Percentiles rank a stretch among this genome's conserved stretches.
Conservation (phyloP, 2,888 invertebrate species). For the Volucella zonaria region DNA sequence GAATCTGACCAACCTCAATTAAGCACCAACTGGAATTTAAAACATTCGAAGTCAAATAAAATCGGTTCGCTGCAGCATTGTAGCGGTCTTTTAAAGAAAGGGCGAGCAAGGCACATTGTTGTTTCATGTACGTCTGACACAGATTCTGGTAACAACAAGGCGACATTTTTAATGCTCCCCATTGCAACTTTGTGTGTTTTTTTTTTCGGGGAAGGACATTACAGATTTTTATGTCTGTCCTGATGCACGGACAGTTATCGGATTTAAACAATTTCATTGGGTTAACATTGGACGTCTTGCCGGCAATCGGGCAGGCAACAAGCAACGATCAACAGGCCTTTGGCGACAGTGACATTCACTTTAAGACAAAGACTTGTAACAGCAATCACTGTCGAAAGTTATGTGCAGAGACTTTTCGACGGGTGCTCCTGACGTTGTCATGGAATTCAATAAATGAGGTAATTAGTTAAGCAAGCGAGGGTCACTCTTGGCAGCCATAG, state of each 20-base stretch:
- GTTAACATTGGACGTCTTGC: not conserved
- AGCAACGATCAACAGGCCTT: conserved; percentile 10
- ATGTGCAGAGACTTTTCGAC: conserved; percentile 47
- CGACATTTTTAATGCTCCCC: conserved; percentile 60
- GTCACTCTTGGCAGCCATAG: conserved; percentile 63
- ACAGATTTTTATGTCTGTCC: conserved; percentile 59
- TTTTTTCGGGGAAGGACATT: conserved; percentile 50
- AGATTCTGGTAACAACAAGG: conserved; percentile 66
- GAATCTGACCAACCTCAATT: conserved; percentile 64
- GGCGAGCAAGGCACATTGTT: conserved; percentile 44
- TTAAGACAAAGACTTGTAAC: conserved; percentile 52
- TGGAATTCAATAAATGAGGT: conserved; percentile 72
- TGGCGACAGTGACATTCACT: conserved; percentile 53
- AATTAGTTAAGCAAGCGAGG: conserved; percentile 65
- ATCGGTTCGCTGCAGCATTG: conserved; percentile 28
- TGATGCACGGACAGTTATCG: conserved; percentile 41
- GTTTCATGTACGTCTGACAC: conserved; percentile 64
- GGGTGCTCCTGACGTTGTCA: conserved; percentile 64
- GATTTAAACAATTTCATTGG: conserved; percentile 64
- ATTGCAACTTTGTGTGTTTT: conserved; percentile 11
- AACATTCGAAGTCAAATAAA: conserved; percentile 64
- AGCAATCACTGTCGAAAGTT: conserved; percentile 64
- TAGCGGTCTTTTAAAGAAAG: conserved; percentile 40
- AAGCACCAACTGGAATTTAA: conserved; percentile 72
- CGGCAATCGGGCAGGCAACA: too few species aligned